Evolutionary conservation across 2,888 invertebrate species (phyloP).

Genomic region (Mamestra brassicae): DNA sequence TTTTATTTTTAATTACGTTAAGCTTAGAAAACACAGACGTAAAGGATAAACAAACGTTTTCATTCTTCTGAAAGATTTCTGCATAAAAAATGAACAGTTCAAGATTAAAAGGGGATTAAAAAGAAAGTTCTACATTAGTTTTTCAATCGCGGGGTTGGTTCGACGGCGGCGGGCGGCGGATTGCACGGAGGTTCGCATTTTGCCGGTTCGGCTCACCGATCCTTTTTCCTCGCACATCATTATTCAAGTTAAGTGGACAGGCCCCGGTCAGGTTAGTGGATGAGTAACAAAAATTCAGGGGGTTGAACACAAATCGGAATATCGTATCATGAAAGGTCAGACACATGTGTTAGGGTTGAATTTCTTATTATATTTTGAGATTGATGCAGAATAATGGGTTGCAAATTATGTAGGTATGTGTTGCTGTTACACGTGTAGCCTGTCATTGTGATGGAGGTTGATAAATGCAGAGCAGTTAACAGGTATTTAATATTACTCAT

Average conservation of each 20-base stretch:
- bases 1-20: conserved; percentile 68
- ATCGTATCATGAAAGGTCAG: conserved; percentile 72
- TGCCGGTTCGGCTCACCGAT: conserved; percentile 80
- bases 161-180: conserved; percentile 61
- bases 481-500: conserved; percentile 3
- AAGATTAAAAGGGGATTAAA: conserved; percentile 63
- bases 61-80: conserved; percentile 9
- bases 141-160: conserved; percentile 64
- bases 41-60: conserved; percentile 33
- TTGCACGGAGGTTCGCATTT: conserved; percentile 75
- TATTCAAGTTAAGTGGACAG: conserved; percentile 89
- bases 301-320: conserved; percentile 73
- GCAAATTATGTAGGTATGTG: conserved; percentile 43
- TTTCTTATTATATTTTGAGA: conserved; percentile 67
- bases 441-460: conserved; percentile 26
- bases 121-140: conserved; percentile 65
- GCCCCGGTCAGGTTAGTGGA: conserved; percentile 83
- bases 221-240: conserved; percentile 86
- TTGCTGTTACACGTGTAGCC: conserved; percentile 16
- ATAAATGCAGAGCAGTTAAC: conserved; percentile 8
- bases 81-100: conserved; percentile 41
- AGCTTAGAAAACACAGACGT: conserved; percentile 20
- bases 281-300: conserved; percentile 84
- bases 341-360: conserved; percentile 63
- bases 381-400: conserved; percentile 65